phyloP scores from a whole-genome alignment of 2,888 invertebrate species.

The Parelbella ahira region DNA sequence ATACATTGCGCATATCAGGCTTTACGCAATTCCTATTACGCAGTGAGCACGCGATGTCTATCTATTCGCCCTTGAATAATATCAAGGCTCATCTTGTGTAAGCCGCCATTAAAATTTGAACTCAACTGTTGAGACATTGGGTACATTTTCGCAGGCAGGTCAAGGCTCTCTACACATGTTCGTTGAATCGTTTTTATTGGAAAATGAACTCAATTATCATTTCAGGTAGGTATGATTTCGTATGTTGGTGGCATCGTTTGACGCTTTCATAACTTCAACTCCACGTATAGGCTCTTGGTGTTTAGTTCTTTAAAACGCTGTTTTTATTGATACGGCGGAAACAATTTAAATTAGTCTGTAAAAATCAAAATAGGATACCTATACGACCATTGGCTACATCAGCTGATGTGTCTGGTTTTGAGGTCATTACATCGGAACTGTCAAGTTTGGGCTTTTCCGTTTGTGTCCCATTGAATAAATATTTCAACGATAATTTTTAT shows the following conservation, averaged over 20 bases:
- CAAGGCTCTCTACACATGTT: constrained; percentile 83
- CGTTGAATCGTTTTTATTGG: constrained; percentile 84
- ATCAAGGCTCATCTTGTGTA: constrained; percentile 25
- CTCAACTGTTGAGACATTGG: not conserved
- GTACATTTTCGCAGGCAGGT: constrained; percentile 12
- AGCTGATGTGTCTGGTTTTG: no score
- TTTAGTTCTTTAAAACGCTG: no score
- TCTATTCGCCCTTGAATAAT: constrained; percentile 28
- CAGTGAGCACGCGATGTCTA: constrained; percentile 26
- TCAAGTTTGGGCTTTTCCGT: no score
- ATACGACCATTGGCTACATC: no score
- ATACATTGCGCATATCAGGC: not conserved
- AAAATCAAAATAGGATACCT: no score
- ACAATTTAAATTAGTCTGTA: no score
- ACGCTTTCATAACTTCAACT: no score
- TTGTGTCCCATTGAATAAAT: no score
- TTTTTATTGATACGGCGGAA: no score
- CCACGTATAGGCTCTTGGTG: no score
- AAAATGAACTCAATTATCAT: not conserved
- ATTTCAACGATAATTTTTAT: no score
- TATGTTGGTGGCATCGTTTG: not conserved
- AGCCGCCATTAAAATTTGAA: constrained; percentile 10
- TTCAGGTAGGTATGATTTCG: not conserved
- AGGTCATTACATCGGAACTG: no score
- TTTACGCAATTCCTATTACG: constrained; percentile 31